phyloP scores from a whole-genome alignment of 2,888 invertebrate genomes.

The Ligdia adustata region DNA sequence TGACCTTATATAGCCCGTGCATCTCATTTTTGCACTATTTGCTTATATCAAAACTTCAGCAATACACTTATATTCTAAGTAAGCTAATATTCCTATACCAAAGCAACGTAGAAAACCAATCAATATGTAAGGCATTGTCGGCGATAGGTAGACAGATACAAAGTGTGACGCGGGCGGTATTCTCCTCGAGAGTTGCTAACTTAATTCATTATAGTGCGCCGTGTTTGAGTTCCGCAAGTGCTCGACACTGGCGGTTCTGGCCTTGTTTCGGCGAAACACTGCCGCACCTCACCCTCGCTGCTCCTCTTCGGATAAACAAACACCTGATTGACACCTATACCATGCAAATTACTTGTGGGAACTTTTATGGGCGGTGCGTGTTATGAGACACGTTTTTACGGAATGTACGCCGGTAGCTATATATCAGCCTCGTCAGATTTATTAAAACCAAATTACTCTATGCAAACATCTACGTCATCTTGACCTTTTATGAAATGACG shows the following conservation, averaged over 20 bases:
- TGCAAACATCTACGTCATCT: conserved; percentile 2
- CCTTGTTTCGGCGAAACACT: conserved; percentile 55
- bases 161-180: conserved; percentile 64
- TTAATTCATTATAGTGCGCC: conserved; percentile 78
- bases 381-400: conserved; percentile 1
- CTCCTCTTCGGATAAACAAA: conserved; percentile 61
- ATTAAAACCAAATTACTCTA: conserved; percentile 1
- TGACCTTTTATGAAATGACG: conserved; percentile 1
- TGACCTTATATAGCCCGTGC: no score
- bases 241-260: conserved; percentile 52
- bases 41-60: no score
- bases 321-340: conserved; percentile 66
- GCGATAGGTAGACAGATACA: conserved; percentile 33
- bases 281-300: conserved; percentile 37
- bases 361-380: conserved; percentile 43
- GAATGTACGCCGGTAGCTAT: not conserved
- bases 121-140: conserved; percentile 23
- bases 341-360: conserved; percentile 57
- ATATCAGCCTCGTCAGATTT: conserved; percentile 2
- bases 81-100: no score
- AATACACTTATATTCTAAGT: no score
- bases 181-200: conserved; percentile 70
- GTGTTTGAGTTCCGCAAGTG: conserved; percentile 73
- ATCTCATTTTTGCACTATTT: no score
- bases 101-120: conserved; percentile 16